Base-by-base conservation (phyloP, 1,140 invertebrate genomes). In the Polyergus mexicanus region DNA sequence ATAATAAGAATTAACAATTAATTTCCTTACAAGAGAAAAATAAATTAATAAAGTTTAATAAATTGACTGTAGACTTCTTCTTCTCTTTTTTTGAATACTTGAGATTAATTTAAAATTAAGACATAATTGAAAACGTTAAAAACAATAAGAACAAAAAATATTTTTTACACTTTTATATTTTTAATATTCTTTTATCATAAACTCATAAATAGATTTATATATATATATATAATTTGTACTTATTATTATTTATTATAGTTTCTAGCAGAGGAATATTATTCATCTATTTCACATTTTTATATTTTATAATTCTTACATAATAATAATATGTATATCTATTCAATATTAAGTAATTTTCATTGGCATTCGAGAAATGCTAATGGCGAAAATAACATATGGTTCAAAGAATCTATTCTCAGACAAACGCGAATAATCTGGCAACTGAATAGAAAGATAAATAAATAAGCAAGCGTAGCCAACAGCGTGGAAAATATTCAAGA, bases 361-460 rank as follows among this genome's bases (percentile, higher is more conserved):
- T 78, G 41, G 60, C 25, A 28, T 1, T 28, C 41, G 3, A 60
- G 41, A 44, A 66, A 85, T 78, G 72, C 3, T 47, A 47, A 51
- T 19, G 10, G 41, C 81, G 66, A 87, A 87, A 77, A 56, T 69
- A 41, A 38, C 72, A 58, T 78, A 41, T 56, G 62, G 63, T 85
- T 77, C 74, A 35, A 54, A 47, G 22, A 66, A 83, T 86, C 62
- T n/a, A 84, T 78, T 35, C 19, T 47, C 22, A 28, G 13, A 38
- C 32, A 11, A 78, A 54, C 41, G 19, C 41, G 60, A 47, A 78
- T 65, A 22, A 35, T 77, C 28, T 16, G 11, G n/a, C 13, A 74
- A 60, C n/a, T 60, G 44, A 54, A 10, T 19, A n/a, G 22, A 38
- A 51, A 66, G 38, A 41, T n/a, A 41, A 35, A 66, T 35, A 25